These are phyloP conservation scores for Hydrozoanthus tunicans DNA, from an alignment of 64 coral and sea anemone species.

Conservation along the genomic window DNA sequence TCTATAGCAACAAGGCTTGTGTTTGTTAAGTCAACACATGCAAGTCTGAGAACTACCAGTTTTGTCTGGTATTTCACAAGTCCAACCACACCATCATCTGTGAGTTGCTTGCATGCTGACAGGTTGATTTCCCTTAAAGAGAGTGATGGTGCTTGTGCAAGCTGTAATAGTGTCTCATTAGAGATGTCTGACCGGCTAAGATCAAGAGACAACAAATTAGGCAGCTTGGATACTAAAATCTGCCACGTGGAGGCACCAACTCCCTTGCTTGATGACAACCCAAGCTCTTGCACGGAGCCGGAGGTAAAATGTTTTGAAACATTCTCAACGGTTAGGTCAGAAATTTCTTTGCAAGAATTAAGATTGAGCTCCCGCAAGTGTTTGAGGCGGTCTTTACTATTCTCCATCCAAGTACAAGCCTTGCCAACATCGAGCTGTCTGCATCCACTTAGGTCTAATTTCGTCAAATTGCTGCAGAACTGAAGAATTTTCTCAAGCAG, in stretches of 20 bases:
- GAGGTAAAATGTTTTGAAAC: conserved; percentile 54
- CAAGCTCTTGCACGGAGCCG: conserved; percentile 38
- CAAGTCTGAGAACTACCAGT: conserved; percentile 65
- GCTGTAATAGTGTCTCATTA: conserved; percentile 74
- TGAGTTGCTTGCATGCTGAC: conserved; percentile 82
- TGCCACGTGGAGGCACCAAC: conserved; percentile 66
- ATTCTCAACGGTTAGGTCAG: conserved; percentile 63
- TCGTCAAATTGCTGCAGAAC: conserved; percentile 57
- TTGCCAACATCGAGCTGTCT: conserved; percentile 75
- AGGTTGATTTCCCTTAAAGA: conserved; percentile 65
- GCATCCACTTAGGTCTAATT: conserved; percentile 73
- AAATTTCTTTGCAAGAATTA: conserved; percentile 69
- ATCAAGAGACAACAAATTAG: conserved; percentile 63
- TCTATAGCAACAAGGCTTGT: conserved; percentile 70
- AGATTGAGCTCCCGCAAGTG: conserved; percentile 56
- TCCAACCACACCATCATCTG: conserved; percentile 81
- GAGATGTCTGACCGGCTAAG: conserved; percentile 88
- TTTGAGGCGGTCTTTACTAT: not conserved
- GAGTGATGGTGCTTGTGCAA: conserved; percentile 73
- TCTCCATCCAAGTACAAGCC: conserved; percentile 63
- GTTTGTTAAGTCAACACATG: conserved; percentile 89
- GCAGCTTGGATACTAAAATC: conserved; percentile 47
- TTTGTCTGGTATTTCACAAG: conserved; percentile 75
- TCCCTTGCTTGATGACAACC: conserved; percentile 74
- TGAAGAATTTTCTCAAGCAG: conserved; percentile 38